Percentiles rank a stretch among this genome's conserved stretches.
Conservation (phyloP, 2,888 invertebrate genomes). For the Plagodis dolabraria region DNA sequence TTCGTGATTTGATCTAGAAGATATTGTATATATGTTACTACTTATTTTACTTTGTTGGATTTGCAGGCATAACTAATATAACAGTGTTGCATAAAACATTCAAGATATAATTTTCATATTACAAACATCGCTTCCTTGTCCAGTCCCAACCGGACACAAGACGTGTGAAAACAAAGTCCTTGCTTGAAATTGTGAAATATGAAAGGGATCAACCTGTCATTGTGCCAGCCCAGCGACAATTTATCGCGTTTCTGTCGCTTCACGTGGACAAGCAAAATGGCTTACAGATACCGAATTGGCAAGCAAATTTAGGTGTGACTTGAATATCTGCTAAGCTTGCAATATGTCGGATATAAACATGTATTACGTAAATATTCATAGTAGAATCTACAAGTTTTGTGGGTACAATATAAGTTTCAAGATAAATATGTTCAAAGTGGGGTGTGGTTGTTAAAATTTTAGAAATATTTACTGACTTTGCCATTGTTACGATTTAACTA, state of each 20-base stretch:
- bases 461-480: too few species aligned
- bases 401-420: too few species aligned
- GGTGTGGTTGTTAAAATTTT: background rate
- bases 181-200: constrained; percentile 70
- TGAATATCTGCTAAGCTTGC: constrained; percentile 18
- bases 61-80: background rate
- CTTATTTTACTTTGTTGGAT: too few species aligned
- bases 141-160: constrained; percentile 24
- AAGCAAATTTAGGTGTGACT: constrained; percentile 32
- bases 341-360: constrained; percentile 12
- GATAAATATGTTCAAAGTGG: too few species aligned
- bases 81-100: background rate
- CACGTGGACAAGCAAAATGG: constrained; percentile 38
- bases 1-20: too few species aligned
- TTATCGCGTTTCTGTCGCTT: constrained; percentile 52
- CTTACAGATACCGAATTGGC: constrained; percentile 34
- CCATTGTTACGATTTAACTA: too few species aligned
- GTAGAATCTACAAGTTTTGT: too few species aligned
- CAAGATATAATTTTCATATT: background rate
- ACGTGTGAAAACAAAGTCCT: constrained; percentile 54
- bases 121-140: constrained; percentile 3
- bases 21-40: too few species aligned
- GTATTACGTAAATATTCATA: constrained; percentile 8
- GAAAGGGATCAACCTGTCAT: constrained; percentile 67
- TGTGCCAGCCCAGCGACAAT: constrained; percentile 61